Conservation (phyloP, 2,113 vertebrate genomes). For the Muntiacus reevesi region DNA sequence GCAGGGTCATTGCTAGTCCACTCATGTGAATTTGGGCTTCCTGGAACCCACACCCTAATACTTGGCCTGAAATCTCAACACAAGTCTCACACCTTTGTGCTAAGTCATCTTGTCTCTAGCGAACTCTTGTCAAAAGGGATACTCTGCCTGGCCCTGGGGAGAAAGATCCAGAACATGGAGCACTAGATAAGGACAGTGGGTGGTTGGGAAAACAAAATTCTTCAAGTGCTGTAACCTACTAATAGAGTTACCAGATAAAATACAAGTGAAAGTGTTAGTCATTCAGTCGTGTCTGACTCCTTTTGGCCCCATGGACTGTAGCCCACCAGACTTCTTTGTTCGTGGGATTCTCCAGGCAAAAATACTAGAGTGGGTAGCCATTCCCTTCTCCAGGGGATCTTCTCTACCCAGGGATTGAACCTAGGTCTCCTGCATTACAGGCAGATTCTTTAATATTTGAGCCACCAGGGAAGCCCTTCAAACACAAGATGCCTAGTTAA, state of each 20-base stretch:
- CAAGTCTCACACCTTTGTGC: background rate
- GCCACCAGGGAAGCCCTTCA: too few relatives aligned
- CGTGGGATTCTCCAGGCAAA: background rate
- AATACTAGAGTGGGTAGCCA: background rate
- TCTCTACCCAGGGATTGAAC: background rate
- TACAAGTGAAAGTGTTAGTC: background rate
- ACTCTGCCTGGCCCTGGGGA: background rate
- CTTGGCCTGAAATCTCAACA: background rate
- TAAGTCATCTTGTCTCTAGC: background rate
- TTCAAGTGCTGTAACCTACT: background rate
- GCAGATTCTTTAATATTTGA: background rate
- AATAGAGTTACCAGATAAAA: background rate
- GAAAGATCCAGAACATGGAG: background rate
- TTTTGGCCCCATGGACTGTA: background rate
- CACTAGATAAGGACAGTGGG: accelerated
- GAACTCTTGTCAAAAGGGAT: background rate
- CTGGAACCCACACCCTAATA: background rate
- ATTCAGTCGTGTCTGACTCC: background rate
- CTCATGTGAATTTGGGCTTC: background rate
- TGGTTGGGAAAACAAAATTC: background rate
- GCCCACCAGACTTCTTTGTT: background rate
- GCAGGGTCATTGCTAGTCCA: accelerated
- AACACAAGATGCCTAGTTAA: background rate
- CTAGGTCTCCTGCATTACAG: background rate
- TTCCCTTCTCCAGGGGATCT: background rate